Evolutionary conservation across 1,140 invertebrate species (phyloP), one percentile per base, ranked within the genome.

Genomic region (Pogonus chalceus): DNA sequence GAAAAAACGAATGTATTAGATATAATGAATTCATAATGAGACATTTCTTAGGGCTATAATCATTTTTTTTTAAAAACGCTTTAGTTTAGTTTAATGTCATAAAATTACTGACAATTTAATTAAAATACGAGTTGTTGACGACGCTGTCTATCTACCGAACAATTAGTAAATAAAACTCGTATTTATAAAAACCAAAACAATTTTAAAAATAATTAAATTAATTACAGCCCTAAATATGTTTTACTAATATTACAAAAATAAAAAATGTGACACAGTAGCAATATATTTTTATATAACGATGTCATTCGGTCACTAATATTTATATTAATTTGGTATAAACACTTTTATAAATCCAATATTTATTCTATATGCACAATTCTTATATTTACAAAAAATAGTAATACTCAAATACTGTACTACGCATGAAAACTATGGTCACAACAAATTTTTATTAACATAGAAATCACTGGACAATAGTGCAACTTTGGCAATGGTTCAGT

Each of bases 361-460:
- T 55, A 50, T 63, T 63, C 62, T 67, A 69, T 69, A 68, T 69
- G 65, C 68, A 69, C 65, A 69, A 65, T 65, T 67, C 55, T 62
- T 65, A 66, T 69, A 68, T 69, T 64, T 69, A 69, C 68, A 69
- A 68, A 69, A 65, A 59, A 66, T 63, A 62, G 55, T 61, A 56
- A 55, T 56, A 59, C 62, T 64, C 56, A 61, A 59, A 43, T 62
- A 58, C 18, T 43, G 9, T 43, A 43, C 37, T 43, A 43, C 37
- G 37, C 37, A 43, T 31, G 26, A 31, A 31, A 43, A 9, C 37
- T 43, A 43, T 43, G 37, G 37, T 12, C 37, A 43, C 37, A 43
- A 43, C 18, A 18, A 43, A 43, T 14, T 43, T 57, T 58, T 56
- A 58, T 59, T 63, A 62, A 64, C 60, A 52, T 63, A 62, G 52